Percentiles rank a stretch among this genome's conserved stretches.
These are phyloP conservation scores for Eulemur macaco DNA, from an alignment of 2,113 vertebrate genomes.

Conservation along the genomic window DNA sequence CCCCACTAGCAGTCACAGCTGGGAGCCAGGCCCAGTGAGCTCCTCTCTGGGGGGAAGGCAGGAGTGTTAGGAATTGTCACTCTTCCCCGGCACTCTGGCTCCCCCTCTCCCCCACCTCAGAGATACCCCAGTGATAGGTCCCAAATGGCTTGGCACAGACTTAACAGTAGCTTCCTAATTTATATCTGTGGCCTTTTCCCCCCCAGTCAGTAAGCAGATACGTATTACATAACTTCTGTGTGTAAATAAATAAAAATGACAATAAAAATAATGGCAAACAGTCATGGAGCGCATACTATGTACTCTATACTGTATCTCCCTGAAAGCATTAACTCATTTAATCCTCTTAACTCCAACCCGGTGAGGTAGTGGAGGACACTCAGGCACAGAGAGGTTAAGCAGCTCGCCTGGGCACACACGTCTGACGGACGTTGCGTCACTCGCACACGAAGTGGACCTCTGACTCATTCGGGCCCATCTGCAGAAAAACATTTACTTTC, in stretches of 20 bases:
- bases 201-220: neutral
- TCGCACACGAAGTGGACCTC: neutral
- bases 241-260: neutral
- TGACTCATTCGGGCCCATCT: neutral
- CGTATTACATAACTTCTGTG: neutral
- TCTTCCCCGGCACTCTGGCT: neutral
- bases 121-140: neutral
- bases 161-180: neutral
- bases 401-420: neutral
- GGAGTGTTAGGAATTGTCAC: neutral
- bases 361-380: neutral
- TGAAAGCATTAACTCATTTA: neutral
- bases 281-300: accelerated
- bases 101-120: neutral
- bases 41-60: neutral
- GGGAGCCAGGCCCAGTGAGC: neutral
- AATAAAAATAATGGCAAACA: neutral
- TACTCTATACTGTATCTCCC: neutral
- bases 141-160: neutral
- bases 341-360: neutral
- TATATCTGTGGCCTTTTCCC: neutral
- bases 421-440: accelerated
- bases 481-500: neutral
- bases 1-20: neutral
- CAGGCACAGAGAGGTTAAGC: neutral